Evolutionary conservation across 2,888 invertebrate genomes (phyloP).

Genomic region (Leucoptera coffeella): DNA sequence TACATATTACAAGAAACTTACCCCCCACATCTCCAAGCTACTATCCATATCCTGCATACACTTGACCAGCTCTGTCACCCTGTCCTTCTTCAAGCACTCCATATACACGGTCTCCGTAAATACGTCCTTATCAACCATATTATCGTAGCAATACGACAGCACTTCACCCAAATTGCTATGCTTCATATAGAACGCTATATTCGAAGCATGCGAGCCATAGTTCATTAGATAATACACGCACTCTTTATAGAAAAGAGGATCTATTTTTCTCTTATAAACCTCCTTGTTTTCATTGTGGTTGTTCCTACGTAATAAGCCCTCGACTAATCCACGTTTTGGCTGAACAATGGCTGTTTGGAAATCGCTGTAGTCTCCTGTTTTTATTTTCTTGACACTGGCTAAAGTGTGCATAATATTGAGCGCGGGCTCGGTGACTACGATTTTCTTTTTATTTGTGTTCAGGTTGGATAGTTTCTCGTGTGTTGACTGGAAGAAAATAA

Average conservation of each 20-base stretch:
- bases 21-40: slow-evolving; percentile 64
- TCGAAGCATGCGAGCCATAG: slow-evolving; percentile 71
- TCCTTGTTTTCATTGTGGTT: slow-evolving; percentile 24
- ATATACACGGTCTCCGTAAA: slow-evolving; percentile 69
- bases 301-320: slow-evolving; percentile 33
- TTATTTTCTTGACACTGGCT: slow-evolving; percentile 50
- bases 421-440: slow-evolving; percentile 49
- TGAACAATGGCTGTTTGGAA: slow-evolving; percentile 30
- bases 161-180: slow-evolving; percentile 65
- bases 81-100: slow-evolving; percentile 60
- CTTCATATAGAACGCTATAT: slow-evolving; percentile 70
- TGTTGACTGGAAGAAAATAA: slow-evolving; percentile 18
- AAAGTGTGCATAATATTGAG: slow-evolving; percentile 55
- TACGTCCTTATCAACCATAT: slow-evolving; percentile 60
- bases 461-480: slow-evolving; percentile 32
- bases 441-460: slow-evolving; percentile 40
- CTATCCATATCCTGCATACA: slow-evolving; percentile 61
- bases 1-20: slow-evolving; percentile 24
- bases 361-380: slow-evolving; percentile 49
- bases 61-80: slow-evolving; percentile 53
- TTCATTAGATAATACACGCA: slow-evolving; percentile 74
- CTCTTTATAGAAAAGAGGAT: slow-evolving; percentile 64
- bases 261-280: slow-evolving; percentile 29
- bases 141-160: slow-evolving; percentile 62
- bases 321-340: slow-evolving; percentile 31